Conservation (phyloP, 1,140 invertebrate genomes). For the Teleogryllus occipitalis region DNA sequence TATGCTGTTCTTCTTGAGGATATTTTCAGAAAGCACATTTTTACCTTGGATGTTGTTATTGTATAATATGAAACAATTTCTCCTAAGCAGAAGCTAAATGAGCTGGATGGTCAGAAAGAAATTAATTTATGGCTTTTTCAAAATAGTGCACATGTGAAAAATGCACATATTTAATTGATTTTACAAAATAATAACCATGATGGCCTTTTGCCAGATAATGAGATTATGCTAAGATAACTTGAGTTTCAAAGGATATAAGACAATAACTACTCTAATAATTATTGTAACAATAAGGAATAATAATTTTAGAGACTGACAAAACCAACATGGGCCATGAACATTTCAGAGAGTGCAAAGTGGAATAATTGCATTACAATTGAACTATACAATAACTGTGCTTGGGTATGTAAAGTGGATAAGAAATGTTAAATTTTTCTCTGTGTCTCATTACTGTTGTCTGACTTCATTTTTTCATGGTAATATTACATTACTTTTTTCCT, state of each 20-base stretch:
- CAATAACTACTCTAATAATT: constrained; percentile 6
- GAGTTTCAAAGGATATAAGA: constrained; percentile 1
- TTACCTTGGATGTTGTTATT: constrained; percentile 12
- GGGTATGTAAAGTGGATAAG: neutral
- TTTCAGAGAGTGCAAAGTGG: neutral
- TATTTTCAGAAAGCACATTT: neutral
- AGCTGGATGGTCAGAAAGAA: constrained; percentile 3
- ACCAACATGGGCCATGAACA: neutral
- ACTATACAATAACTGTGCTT: neutral
- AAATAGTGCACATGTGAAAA: constrained; percentile 1
- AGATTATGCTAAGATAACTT: neutral
- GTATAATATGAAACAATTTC: constrained; percentile 10
- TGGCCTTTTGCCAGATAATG: neutral
- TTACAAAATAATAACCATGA: neutral
- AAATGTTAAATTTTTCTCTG: neutral
- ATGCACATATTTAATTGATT: neutral
- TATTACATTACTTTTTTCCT: neutral
- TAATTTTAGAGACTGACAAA: constrained; percentile 1
- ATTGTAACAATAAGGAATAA: constrained; percentile 1
- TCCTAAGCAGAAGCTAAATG: neutral
- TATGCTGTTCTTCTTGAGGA: neutral
- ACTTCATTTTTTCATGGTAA: neutral
- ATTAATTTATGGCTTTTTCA: constrained; percentile 6
- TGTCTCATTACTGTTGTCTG: neutral
- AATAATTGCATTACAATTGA: neutral